Percentiles rank a stretch among this genome's conserved stretches.
Conservation (phyloP, 2,888 invertebrate species). For the Mythimna vitellina region DNA sequence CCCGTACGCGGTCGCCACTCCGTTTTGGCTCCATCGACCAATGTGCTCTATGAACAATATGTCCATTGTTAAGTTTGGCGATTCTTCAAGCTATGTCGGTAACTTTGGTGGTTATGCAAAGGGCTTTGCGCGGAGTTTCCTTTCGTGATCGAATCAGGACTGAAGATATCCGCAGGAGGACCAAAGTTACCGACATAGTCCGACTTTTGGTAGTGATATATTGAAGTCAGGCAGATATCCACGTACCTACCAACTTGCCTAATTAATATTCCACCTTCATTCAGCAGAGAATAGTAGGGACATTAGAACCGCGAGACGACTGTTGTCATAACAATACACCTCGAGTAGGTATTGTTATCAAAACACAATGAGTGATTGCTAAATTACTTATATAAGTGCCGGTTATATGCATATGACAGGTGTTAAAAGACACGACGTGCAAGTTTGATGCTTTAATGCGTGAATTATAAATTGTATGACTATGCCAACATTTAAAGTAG, state of each 20-base stretch:
- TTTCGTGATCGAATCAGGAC: too few relatives aligned
- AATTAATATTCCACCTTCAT: slow-evolving; percentile 34
- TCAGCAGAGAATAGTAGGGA: slow-evolving; percentile 1
- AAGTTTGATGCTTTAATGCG: background rate
- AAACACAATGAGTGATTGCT: slow-evolving; percentile 31
- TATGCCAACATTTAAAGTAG: too few relatives aligned
- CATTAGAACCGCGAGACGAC: slow-evolving; percentile 18
- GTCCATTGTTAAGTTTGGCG: too few relatives aligned
- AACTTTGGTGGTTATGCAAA: too few relatives aligned
- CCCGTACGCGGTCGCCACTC: too few relatives aligned
- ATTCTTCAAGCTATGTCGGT: too few relatives aligned
- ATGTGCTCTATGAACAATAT: too few relatives aligned
- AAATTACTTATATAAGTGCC: slow-evolving; percentile 14
- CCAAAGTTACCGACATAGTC: too few relatives aligned
- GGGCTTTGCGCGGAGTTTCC: too few relatives aligned
- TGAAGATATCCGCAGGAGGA: too few relatives aligned
- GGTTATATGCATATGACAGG: slow-evolving; percentile 18
- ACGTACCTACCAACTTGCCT: background rate
- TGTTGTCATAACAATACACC: slow-evolving; percentile 33
- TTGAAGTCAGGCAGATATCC: background rate
- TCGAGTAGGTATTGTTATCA: slow-evolving; percentile 30
- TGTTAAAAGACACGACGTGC: slow-evolving; percentile 9
- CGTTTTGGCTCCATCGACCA: too few relatives aligned
- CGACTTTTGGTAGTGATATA: too few relatives aligned
- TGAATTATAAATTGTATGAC: background rate